Base-by-base conservation (phyloP, 2,888 invertebrate genomes). In the Cheilosia soror region DNA sequence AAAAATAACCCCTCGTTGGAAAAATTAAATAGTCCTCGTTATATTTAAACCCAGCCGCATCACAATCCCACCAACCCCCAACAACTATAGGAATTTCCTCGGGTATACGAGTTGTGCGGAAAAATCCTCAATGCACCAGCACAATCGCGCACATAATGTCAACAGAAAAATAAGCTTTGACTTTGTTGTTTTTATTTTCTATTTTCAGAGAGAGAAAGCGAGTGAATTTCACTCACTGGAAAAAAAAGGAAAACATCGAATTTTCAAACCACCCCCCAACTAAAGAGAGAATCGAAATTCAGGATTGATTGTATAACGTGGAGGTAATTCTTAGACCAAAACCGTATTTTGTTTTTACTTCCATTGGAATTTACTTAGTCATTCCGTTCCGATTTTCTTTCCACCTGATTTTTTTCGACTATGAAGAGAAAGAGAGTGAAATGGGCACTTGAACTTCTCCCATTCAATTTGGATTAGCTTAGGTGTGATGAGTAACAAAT, bases 151-250 rank as follows among this genome's bases (percentile, higher is more conserved):
- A 84, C 49, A 47, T 53, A 37, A 79, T 79, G 73, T 79, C 83
- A 84, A 84, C 73, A 79, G 68, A 73, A 42, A 33, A 82, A 72
- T 68, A 68, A 83, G 83, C 83, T 83, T 81, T 76, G 62, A 66
- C 62, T 81, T 68, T 33, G 47, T 60, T 62, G 40, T 83, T 77
- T 51, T 73, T 57, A 57, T 77, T 71, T 29, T 25, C 31, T 5
- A 13, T 57, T 57, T 57, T 42, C 27, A 20, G 31, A 63, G 20
- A 55, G 42, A 11, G 42, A 20, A 33, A 63, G 15, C 2, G 44
- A 42, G 42, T 51, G 20, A 75, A 62, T 37, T 37, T 49, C 5
- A 29, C 57, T 42, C 40, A 25, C 58, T 76, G 65, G 72, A 55
- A 68, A 25, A 37, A 31, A 40, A n/a, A 63, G 9, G 1, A 65